Evolutionary conservation across 2,888 invertebrate species (phyloP).

Genomic region (Lasius platythorax): DNA sequence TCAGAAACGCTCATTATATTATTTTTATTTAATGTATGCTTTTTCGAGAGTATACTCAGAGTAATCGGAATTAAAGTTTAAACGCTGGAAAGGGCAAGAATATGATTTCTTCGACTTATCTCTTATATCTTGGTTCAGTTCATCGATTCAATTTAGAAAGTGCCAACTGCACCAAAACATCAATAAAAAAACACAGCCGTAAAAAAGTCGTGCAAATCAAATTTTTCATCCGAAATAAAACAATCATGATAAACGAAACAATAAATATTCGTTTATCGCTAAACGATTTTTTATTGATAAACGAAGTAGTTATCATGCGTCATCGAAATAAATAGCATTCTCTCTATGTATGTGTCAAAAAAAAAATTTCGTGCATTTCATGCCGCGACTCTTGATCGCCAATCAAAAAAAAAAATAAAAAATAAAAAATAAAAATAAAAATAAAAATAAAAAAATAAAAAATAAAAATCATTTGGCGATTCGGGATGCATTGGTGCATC

Average conservation of each 20-base stretch:
- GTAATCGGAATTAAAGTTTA: not conserved
- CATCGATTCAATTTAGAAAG: not conserved
- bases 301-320: conserved; percentile 10
- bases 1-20: not conserved
- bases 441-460: not conserved
- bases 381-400: conserved; percentile 6
- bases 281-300: not conserved
- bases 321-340: not conserved
- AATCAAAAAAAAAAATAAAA: conserved; percentile 9
- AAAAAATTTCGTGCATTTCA: not conserved
- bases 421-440: not conserved
- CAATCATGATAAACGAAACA: not conserved
- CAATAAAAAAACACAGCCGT: not conserved
- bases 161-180: not conserved
- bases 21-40: not conserved
- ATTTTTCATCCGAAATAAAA: not conserved
- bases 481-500: conserved; percentile 13
- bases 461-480: conserved; percentile 27
- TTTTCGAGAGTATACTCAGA: not conserved
- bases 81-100: not conserved
- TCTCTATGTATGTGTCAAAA: not conserved
- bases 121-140: not conserved
- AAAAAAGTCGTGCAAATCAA: not conserved
- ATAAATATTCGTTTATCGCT: conserved; percentile 1
- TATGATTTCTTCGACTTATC: not conserved